These are phyloP conservation scores for Hydrotaea cyrtoneurina DNA, from an alignment of 2,888 invertebrate genomes.

Conservation along the genomic window DNA sequence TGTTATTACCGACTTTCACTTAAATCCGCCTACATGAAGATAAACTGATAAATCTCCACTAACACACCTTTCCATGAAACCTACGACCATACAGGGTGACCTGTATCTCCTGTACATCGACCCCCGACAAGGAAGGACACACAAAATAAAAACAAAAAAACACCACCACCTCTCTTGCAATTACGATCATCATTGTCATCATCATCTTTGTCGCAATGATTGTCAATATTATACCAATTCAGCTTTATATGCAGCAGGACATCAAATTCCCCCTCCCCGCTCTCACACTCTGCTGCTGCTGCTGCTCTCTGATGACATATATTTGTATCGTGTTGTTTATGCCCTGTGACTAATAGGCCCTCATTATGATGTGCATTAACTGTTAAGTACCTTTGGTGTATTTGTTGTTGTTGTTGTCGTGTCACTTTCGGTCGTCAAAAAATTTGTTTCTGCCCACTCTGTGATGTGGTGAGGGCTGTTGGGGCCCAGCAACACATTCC, in stretches of 20 bases:
- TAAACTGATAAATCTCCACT: no score
- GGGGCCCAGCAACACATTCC: neutral
- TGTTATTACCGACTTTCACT: no score
- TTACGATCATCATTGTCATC: slow-evolving; percentile 47
- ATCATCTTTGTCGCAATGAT: neutral
- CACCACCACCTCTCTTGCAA: slow-evolving; percentile 1
- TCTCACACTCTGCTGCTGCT: slow-evolving; percentile 9
- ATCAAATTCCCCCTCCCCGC: neutral
- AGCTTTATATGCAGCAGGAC: neutral
- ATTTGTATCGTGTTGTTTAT: slow-evolving; percentile 65
- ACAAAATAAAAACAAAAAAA: no score
- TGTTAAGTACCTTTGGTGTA: slow-evolving; percentile 67
- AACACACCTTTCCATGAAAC: no score
- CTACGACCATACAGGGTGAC: no score
- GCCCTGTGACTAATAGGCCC: slow-evolving; percentile 69
- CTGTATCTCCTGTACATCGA: neutral
- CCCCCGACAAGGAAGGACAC: neutral
- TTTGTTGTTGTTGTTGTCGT: neutral
- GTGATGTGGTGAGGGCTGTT: neutral
- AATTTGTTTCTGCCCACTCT: neutral
- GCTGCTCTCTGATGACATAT: slow-evolving; percentile 62
- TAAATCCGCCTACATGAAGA: no score
- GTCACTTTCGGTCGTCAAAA: neutral
- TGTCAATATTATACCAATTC: slow-evolving; percentile 8
- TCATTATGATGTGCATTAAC: slow-evolving; percentile 70